A percentile compares a stretch with the other conserved stretches of the same genome.
These are phyloP conservation scores for Morone saxatilis DNA, from an alignment of 2,113 vertebrate species.

Conservation along the genomic window DNA sequence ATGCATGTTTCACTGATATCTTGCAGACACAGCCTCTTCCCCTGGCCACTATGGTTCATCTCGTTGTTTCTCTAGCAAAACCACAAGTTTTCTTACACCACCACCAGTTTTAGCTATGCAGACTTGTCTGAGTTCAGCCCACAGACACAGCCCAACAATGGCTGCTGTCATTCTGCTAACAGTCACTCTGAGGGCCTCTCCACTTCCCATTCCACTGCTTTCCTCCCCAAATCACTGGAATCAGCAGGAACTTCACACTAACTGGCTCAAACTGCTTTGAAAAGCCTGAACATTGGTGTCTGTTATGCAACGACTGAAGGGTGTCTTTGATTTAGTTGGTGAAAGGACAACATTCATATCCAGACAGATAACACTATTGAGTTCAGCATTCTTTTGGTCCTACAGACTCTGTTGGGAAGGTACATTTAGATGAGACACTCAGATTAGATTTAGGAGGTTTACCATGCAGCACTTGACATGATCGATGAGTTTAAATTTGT, in stretches of 20 bases:
- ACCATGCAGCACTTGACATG: background rate
- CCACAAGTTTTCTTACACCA: conserved; percentile 57
- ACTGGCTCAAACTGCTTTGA: conserved; percentile 60
- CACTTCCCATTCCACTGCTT: conserved; percentile 54
- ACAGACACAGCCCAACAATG: conserved; percentile 68
- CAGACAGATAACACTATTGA: conserved; percentile 56
- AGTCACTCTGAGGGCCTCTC: conserved; percentile 45
- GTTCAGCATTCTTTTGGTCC: conserved; percentile 49
- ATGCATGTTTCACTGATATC: conserved; percentile 25
- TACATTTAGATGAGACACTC: conserved; percentile 35
- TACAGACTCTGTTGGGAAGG: conserved; percentile 25
- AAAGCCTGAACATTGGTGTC: conserved; percentile 42
- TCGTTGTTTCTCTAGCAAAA: conserved; percentile 47
- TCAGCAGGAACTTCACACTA: conserved; percentile 60
- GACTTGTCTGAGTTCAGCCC: conserved; percentile 55
- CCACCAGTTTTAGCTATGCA: conserved; percentile 50
- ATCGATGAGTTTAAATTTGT: background rate
- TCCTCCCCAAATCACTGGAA: conserved; percentile 62
- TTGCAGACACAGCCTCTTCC: conserved; percentile 17
- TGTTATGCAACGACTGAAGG: conserved; percentile 62
- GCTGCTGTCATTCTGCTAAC: conserved; percentile 64
- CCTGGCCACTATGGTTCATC: conserved; percentile 19
- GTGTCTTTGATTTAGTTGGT: conserved; percentile 67
- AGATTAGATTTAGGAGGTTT: conserved; percentile 19
- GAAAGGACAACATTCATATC: conserved; percentile 71